Conservation (phyloP, 2,888 invertebrate species). For the Hartigia nigra region DNA sequence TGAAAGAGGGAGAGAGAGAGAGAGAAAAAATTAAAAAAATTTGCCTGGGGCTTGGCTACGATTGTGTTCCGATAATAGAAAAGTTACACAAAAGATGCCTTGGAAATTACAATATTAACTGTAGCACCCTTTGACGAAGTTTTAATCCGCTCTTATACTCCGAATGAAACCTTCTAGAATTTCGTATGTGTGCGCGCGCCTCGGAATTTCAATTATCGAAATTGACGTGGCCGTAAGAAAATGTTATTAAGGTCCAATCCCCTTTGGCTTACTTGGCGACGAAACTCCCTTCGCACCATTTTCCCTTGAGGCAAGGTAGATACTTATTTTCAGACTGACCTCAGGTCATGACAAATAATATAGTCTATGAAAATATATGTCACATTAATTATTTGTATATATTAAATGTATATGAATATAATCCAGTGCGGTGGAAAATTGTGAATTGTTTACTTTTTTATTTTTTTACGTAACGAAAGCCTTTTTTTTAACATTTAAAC, state of each 20-base stretch:
- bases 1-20: background rate
- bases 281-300: background rate
- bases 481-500: background rate
- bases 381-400: no score
- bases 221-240: background rate
- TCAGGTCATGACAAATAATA: background rate
- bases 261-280: background rate
- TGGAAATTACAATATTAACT: background rate
- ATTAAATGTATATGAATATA: background rate
- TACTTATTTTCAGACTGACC: background rate
- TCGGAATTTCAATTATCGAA: background rate
- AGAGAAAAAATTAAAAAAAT: background rate
- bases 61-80: background rate
- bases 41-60: background rate
- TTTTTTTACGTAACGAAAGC: background rate
- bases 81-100: background rate
- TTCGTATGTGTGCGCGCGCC: background rate
- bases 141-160: background rate
- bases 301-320: background rate
- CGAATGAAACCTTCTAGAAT: background rate
- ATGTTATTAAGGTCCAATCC: background rate
- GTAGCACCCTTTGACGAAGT: background rate
- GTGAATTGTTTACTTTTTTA: background rate
- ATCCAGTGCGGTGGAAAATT: background rate
- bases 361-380: no score